Evolutionary conservation across 1,140 invertebrate genomes (phyloP), one percentile per base, ranked within the genome.

Genomic region (Leptinotarsa undecemlineata): DNA sequence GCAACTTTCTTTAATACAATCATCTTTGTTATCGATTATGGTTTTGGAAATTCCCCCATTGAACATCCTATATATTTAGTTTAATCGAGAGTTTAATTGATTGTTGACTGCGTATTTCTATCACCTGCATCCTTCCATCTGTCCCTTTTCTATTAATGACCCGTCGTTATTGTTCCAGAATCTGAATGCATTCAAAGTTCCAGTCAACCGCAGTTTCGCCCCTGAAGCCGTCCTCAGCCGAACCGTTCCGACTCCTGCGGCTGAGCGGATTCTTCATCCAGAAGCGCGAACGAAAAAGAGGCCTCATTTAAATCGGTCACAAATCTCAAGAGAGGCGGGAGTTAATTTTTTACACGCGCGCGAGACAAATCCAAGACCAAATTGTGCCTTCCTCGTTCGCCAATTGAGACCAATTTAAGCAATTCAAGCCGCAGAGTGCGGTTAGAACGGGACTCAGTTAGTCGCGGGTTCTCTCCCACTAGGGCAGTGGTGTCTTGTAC

Each of bases 331-430:
- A 63, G 23, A 63, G 20, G 19, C 62, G 14, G 23, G 62, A 14
- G 23, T 14, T 63, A 11, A 19, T 61, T 61, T 21, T 67, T 42
- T n/a, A n/a, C 17, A 67, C 64, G 26, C 64, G 64, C 21, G 42
- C 19, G 17, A 67, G 23, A 67, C 64, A 26, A 67, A 67, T 20
- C 13, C 62, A 23, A 23, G 26, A 14, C 68, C 75, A 74, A 57
- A 57, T 57, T 57, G n/a, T 57, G 51, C 51, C 51, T 57, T 75
- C 48, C 62, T 75, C 74, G 68, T 78, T 77, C 76, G 74, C 77
- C 74, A 79, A 81, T 81, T 81, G 74, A 78, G 72, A 68, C 67
- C 74, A 81, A 81, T 81, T 81, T 79, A 79, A 79, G 78, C 76
- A 81, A 79, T 79, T 79, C 74, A 77, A 68, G 71, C 51, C 62